A percentile compares a stretch with the other conserved stretches of the same genome.
Evolutionary conservation across 1,140 invertebrate species (phyloP).

Genomic region (Calosoma granatense): DNA sequence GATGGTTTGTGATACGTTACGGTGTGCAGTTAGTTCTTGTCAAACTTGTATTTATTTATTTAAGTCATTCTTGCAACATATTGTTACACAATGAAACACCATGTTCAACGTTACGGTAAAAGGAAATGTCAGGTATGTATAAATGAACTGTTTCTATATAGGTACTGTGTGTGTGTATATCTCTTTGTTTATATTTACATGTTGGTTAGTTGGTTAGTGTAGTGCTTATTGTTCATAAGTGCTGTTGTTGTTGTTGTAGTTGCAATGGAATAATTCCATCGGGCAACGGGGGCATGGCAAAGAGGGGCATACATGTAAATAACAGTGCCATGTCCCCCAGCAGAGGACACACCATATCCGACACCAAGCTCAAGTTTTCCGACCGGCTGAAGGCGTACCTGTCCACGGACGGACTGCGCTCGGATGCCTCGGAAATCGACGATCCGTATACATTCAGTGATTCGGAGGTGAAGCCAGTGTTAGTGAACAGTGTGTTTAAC

Average conservation of each 20-base stretch:
- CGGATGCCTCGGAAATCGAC: neutral
- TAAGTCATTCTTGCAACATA: neutral
- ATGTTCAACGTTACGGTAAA: slow-evolving; percentile 6
- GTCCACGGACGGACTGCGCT: neutral
- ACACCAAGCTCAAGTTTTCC: neutral
- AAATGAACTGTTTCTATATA: too few species aligned
- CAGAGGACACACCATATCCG: neutral
- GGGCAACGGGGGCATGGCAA: neutral
- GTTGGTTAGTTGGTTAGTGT: too few species aligned
- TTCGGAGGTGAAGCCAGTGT: neutral
- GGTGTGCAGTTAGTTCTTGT: neutral
- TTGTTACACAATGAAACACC: neutral
- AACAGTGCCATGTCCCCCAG: neutral
- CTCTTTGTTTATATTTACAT: too few species aligned
- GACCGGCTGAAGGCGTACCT: neutral
- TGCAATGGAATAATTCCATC: neutral
- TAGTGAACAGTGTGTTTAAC: neutral
- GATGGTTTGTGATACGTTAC: neutral
- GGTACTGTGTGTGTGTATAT: too few species aligned
- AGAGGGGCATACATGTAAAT: neutral
- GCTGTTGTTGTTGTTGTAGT: too few species aligned
- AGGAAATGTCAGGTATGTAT: slow-evolving; percentile 5
- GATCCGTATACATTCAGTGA: slow-evolving; percentile 10
- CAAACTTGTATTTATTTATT: neutral
- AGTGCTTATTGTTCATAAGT: too few species aligned